Base-by-base conservation (phyloP, 37 sponge, comb jelly and placozoan species). In the Theonella swinhoei region DNA sequence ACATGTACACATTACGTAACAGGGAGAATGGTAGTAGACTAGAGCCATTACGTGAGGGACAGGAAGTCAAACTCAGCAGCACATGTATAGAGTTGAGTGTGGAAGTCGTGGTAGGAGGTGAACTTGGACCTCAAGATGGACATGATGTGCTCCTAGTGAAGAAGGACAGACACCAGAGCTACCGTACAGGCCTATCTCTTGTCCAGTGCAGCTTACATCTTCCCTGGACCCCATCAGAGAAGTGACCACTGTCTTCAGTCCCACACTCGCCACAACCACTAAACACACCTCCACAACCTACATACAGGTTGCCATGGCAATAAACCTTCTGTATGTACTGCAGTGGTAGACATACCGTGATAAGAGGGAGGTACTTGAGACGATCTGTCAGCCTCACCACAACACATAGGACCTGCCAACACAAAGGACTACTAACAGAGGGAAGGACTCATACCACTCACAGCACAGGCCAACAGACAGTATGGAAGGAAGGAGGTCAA, bases 51-150 rank as follows among this genome's bases (percentile, higher is more conserved):
- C 29, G 30, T 59, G 37, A 82, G 42, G 19, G 89, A 75, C n/a
- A 95, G 80, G 73, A 95, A 95, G 86, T 93, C 96, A 87, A 98
- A 98, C 78, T 95, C 95, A 1, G 82, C 72, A 42, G 98, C 79
- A 82, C 98, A 98, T 1, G 85, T 81, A 74, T 98, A 98, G 66
- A 98, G 89, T 70, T 89, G 90, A 19, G 98, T 95, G 85, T 98
- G 92, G 78, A 98, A 98, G 81, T 98, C 96, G 35, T 70, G 43
- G 88, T 92, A 95, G 20, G 77, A 82, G 30, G 93, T 87, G 62
- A 98, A 93, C 86, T 98, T 98, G 37, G 98, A 84, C 63, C 70
- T 39, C 7, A 98, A 88, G 37, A 98, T 68, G 69, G 89, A 74
- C 35, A 82, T 83, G 31, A 98, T 98, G 70, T 98, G 98, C 8